These are phyloP conservation scores for Melinopterus prodromus DNA, from an alignment of 2,888 invertebrate species.

Conservation along the genomic window DNA sequence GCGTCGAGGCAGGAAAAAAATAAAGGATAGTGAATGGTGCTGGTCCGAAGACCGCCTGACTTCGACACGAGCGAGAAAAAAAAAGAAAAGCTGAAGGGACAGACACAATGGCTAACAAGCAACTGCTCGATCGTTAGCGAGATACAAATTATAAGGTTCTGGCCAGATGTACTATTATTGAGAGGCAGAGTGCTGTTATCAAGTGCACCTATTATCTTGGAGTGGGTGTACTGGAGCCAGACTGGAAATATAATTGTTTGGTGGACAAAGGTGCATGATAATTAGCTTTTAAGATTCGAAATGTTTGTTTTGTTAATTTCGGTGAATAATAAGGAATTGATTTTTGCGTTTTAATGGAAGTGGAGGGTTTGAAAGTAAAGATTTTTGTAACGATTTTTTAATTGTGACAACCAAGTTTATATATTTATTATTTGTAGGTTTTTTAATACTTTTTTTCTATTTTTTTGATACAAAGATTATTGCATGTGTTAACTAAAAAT, in stretches of 20 bases:
- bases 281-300: background rate
- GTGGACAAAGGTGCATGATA: background rate
- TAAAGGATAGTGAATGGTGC: background rate
- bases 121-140: background rate
- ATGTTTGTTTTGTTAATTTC: background rate
- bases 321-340: no score
- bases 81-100: background rate
- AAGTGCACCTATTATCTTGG: background rate
- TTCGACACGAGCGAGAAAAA: background rate
- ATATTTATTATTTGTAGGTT: no score
- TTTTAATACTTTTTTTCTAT: no score
- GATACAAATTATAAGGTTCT: background rate
- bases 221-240: background rate
- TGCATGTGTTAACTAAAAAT: no score
- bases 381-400: no score
- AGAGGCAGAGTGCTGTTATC: background rate
- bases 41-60: background rate
- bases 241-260: background rate
- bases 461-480: no score
- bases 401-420: no score
- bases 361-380: no score
- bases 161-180: background rate
- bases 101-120: background rate
- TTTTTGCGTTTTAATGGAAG: no score
- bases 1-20: background rate